Evolutionary conservation across 2,888 invertebrate species (phyloP), one percentile per base, ranked within the genome.

Genomic region (Herminia tarsipennalis): DNA sequence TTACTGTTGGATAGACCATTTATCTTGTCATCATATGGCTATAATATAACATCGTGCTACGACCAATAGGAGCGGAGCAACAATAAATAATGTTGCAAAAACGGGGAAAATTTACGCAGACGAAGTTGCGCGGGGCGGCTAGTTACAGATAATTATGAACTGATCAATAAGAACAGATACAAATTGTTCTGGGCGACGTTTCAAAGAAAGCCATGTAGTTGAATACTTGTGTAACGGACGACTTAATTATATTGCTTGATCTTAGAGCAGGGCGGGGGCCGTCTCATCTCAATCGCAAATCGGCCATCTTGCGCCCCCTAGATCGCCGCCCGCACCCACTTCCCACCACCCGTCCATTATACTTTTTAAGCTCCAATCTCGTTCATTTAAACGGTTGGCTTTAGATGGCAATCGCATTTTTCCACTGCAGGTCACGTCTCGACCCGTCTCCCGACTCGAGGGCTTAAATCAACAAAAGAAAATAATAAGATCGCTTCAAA

Each of bases 331-430:
- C 90, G 86, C 86, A 82, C 77, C 78, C 78, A 78, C 78, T 71
- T 74, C 76, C 64, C 75, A 78, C 82, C 85, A 83, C 81, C 78
- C 86, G 91, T 91, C 93, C 93, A 93, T 94, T 93, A 94, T 94
- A 94, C 93, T 93, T 94, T 94, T 94, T 94, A 94, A 94, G 94
- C 94, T 88, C 93, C 94, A 93, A 93, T 93, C 93, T 93, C 93
- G 92, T 92, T 93, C 93, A 93, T 93, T 92, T 94, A 93, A 93
- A 93, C 93, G 93, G 93, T 93, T 93, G 93, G 93, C 93, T 93
- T 93, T 93, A 93, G 93, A 92, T 92, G 89, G 89, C 93, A 93
- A 94, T 93, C 93, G 93, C 93, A 94, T 93, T 94, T 94, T 94
- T 94, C 94, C 92, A 93, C 92, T 92, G 92, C 92, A 92, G 89